Evolutionary conservation across 37 sponge, comb jelly and placozoan genomes (phyloP).

Genomic region (Corticium candelabrum): DNA sequence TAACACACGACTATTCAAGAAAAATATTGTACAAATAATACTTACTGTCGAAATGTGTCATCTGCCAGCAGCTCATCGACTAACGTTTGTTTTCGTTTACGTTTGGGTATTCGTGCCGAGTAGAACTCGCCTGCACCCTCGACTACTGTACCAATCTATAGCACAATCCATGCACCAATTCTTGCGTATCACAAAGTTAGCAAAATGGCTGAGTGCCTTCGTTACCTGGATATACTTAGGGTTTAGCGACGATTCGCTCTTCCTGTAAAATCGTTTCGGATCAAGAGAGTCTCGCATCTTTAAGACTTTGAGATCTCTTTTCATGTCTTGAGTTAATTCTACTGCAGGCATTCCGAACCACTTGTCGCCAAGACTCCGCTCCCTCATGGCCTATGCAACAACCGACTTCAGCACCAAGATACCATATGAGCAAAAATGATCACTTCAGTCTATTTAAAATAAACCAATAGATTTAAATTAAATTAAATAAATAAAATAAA

Average conservation of each 20-base stretch:
- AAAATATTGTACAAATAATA: no score
- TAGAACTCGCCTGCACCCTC: neutral
- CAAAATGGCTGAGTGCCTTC: neutral
- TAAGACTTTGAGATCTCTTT: neutral
- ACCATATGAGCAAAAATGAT: no score
- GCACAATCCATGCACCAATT: neutral
- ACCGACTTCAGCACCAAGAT: no score
- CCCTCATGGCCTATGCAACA: no score
- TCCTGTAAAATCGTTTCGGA: neutral
- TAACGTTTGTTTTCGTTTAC: neutral
- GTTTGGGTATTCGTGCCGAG: neutral
- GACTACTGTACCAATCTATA: neutral
- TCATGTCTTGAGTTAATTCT: neutral
- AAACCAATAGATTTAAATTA: no score
- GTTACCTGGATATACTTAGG: neutral
- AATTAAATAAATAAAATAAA: neutral
- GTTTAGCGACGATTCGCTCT: neutral
- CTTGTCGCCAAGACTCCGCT: neutral
- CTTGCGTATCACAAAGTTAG: no score
- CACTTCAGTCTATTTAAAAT: no score
- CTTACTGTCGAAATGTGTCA: no score
- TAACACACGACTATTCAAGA: no score
- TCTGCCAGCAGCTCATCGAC: neutral
- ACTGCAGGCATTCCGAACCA: neutral
- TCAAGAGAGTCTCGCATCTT: neutral